Evolutionary conservation across 2,888 invertebrate species (phyloP).

Genomic region (Perizoma flavofasciatum): DNA sequence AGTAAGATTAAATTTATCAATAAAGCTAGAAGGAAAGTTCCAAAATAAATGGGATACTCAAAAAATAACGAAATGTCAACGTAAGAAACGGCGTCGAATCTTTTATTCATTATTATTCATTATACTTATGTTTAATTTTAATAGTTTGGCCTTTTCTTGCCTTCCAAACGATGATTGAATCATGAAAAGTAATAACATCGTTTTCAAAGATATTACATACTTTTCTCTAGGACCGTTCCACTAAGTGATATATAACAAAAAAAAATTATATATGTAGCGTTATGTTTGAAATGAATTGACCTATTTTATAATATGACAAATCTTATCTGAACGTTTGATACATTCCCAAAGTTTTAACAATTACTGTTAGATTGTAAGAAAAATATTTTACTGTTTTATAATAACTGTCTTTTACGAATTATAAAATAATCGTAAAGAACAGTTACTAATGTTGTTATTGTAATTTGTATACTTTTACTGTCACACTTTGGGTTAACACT

Average conservation of each 20-base stretch:
- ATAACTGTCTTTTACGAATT: slow-evolving; percentile 10
- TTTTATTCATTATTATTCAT: no score
- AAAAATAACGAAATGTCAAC: no score
- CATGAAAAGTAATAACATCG: no score
- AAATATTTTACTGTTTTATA: background rate
- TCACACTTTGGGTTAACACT: no score
- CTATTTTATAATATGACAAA: slow-evolving; percentile 7
- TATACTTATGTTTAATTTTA: no score
- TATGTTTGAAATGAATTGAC: background rate
- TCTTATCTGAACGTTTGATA: slow-evolving; percentile 40
- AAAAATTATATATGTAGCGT: background rate
- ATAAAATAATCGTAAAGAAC: slow-evolving; percentile 12
- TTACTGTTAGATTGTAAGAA: slow-evolving; percentile 17
- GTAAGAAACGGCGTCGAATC: no score
- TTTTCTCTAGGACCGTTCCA: slow-evolving; percentile 1
- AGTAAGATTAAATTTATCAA: no score
- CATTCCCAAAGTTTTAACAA: slow-evolving; percentile 38
- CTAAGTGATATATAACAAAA: background rate
- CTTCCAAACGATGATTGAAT: no score
- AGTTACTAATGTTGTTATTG: slow-evolving; percentile 28
- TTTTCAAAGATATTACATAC: background rate
- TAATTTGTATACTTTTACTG: slow-evolving; percentile 9
- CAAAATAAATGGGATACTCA: no score
- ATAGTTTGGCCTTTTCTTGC: no score
- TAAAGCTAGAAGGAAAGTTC: no score